Conservation (phyloP, 2,888 invertebrate species). For the Nomada hirtipes region DNA sequence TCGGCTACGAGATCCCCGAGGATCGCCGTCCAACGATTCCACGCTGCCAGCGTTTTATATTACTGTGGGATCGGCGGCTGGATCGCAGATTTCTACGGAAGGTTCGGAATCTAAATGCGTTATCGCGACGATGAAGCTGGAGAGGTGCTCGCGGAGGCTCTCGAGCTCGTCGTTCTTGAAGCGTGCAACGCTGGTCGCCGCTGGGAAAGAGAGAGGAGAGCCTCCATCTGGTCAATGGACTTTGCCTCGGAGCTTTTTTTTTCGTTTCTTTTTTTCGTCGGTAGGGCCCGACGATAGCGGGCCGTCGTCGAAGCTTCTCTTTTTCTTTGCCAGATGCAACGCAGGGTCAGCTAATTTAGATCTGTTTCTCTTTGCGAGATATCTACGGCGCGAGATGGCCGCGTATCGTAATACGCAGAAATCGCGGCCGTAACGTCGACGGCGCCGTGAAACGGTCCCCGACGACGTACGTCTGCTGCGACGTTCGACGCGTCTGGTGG, state of each 20-base stretch:
- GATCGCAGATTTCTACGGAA: background rate
- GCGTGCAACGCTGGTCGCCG: conserved; percentile 59
- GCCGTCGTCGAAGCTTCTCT: conserved; percentile 60
- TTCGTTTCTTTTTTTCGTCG: conserved; percentile 48
- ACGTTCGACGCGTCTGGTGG: background rate
- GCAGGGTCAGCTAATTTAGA: conserved; percentile 73
- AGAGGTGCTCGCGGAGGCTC: conserved; percentile 27
- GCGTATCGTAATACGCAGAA: conserved; percentile 42
- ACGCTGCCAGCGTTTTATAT: background rate
- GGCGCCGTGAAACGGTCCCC: background rate
- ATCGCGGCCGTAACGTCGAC: background rate
- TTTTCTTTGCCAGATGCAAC: conserved; percentile 75
- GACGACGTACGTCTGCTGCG: background rate
- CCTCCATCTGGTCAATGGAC: conserved; percentile 80
- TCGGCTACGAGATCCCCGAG: conserved; percentile 49
- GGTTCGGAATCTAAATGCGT: too few relatives aligned
- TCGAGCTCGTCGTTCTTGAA: conserved; percentile 45
- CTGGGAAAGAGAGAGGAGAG: conserved; percentile 35
- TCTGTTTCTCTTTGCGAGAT: conserved; percentile 45
- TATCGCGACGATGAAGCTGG: background rate
- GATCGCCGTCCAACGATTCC: conserved; percentile 51
- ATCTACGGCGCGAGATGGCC: conserved; percentile 48
- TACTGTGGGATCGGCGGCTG: background rate
- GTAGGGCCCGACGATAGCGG: conserved; percentile 64
- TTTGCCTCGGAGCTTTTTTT: conserved; percentile 68